Percentiles rank a stretch among this genome's conserved stretches.
Evolutionary conservation across 2,113 vertebrate species (phyloP).

Genomic region (Thamnaconus septentrionalis): DNA sequence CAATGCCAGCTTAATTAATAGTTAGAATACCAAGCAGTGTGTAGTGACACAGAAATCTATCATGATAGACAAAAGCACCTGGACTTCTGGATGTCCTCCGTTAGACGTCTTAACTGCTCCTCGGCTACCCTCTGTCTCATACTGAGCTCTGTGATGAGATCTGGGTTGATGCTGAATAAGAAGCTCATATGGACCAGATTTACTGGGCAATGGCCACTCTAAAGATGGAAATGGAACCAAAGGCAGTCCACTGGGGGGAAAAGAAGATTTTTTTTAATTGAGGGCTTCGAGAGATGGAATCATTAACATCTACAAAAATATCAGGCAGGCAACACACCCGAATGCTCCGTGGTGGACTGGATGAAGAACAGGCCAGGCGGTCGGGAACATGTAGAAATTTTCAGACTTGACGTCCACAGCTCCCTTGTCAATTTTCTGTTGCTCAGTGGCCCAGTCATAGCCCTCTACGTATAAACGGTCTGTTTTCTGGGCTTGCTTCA

Average conservation of each 20-base stretch:
- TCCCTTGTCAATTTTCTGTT: slow-evolving; percentile 34
- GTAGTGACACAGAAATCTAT: not conserved
- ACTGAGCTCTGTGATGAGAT: slow-evolving; percentile 94
- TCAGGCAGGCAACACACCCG: slow-evolving; percentile 53
- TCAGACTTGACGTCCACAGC: slow-evolving; percentile 64
- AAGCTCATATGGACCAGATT: slow-evolving; percentile 84
- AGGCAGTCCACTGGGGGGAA: slow-evolving; percentile 68
- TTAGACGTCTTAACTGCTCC: slow-evolving; percentile 90
- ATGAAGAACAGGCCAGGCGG: slow-evolving; percentile 80
- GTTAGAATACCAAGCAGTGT: too few relatives aligned
- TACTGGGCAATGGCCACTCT: slow-evolving; percentile 85
- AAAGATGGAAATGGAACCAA: slow-evolving; percentile 83
- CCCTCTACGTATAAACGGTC: slow-evolving; percentile 71
- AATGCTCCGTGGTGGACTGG: slow-evolving; percentile 78
- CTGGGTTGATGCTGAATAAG: slow-evolving; percentile 89
- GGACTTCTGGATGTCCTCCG: slow-evolving; percentile 90
- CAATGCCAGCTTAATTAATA: too few relatives aligned
- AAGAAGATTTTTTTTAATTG: not conserved
- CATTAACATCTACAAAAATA: not conserved
- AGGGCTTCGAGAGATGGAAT: not conserved
- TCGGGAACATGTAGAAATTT: slow-evolving; percentile 80
- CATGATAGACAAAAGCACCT: slow-evolving; percentile 74
- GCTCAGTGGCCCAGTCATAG: slow-evolving; percentile 43
- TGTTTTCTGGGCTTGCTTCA: slow-evolving; percentile 63
- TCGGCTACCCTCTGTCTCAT: slow-evolving; percentile 95